Base-by-base conservation (phyloP, 23 tunicate species). In the Halocynthia aurantium region DNA sequence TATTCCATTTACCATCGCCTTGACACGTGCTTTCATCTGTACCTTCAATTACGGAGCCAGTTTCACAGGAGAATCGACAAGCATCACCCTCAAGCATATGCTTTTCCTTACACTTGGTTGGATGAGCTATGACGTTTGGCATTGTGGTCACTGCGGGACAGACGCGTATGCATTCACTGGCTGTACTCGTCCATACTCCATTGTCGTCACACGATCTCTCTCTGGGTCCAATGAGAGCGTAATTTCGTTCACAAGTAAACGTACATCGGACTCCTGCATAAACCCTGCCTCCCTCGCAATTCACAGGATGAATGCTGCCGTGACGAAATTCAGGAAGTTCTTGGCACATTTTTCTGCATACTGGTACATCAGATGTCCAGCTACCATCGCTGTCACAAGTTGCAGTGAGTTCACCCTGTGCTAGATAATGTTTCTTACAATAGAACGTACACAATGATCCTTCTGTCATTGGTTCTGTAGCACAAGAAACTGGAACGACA, bases 311-410 rank as follows among this genome's bases (percentile, higher is more conserved):
- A 54, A 77, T 64, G 10, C 19, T 55, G 2, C 13, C 78, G 22
- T 74, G 20, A 52, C 19, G 10, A 7, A 56, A 51, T 56, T 52
- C 57, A n/a, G 67, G 50, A 10, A 74, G 21, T 0, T 52, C 56
- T 11, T 4, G 78, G 22, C 78, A 74, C 17, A 19, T 54, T 15
- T 74, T 74, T 51, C 19, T 54, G 56, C 78, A 74, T 8, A 54
- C 13, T 18, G 78, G 78, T 8, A 64, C 67, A 19, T 53, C 55
- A 50, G 55, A 52, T 8, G 70, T 69, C 62, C 84, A 85, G 80
- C 78, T 80, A 74, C 90, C 90, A 53, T 85, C 71, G 20, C 90
- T 80, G 57, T 71, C 84, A 60, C 90, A 85, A 8, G 81, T 50
- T 5, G 77, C 67, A 67, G 90, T 70, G 2, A 62, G 73, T 73